Evolutionary conservation across 2,113 vertebrate genomes (phyloP), one percentile per base, ranked within the genome.

Genomic region (Macquaria ambigua): DNA sequence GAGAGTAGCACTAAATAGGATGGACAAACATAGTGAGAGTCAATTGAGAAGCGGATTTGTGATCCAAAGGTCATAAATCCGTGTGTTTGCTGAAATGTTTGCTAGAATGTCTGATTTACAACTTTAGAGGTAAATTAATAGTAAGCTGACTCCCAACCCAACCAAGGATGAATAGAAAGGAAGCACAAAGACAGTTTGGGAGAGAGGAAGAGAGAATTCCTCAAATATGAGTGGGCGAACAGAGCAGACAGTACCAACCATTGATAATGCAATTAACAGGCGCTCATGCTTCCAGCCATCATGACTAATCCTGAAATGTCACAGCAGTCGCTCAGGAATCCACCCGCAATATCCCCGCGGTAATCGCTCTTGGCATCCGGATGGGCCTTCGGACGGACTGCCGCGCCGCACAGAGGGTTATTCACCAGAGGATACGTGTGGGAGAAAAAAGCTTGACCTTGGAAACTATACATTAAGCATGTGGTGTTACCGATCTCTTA

Each of bases 261-360:
- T 91, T 85, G 77, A 91, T 90, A 87, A 92, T 90, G 79, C 77
- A 81, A 83, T 88, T 89, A 90, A 73, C 87, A 86, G 87, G 61
- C 55, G 28, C 75, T 87, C 81, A 87, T 53, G 75, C 82, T 79
- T 59, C 81, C 63, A 79, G 87, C 74, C 82, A 74, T 94, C 78
- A 81, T 89, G 78, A 87, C 80, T 93, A 90, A 94, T 92, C 83
- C 74, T 66, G 69, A 89, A 87, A 92, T 92, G 91, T 90, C 89
- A 92, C 84, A 87, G 83, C 56, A 68, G 89, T 79, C 81, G 70
- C 86, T 75, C 56, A 53, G 84, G 87, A 92, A 87, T 87, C 82
- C 69, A 37, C 43, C 82, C 74, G 37, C 84, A 90, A 78, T 67
- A 92, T 91, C 92, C 83, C 90, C 83, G 34, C 85, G 74, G 53